Percentiles rank a stretch among this genome's conserved stretches.
Conservation (phyloP, 2,113 vertebrate species). For the Propithecus coquereli region DNA sequence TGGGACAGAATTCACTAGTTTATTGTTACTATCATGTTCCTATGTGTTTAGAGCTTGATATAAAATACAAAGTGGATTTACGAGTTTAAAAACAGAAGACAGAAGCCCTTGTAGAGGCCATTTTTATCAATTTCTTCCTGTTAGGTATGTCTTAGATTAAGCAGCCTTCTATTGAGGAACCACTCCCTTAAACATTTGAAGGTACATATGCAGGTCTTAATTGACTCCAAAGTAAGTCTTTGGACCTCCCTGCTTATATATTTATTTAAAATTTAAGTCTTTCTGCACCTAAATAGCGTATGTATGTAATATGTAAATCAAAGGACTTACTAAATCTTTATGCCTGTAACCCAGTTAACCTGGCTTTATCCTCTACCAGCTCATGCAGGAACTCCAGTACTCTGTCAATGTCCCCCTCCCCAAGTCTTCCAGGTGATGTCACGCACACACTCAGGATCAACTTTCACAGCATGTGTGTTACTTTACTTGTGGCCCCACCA, state of each 20-base stretch:
- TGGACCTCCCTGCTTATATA: slow-evolving; percentile 47
- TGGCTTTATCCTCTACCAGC: not conserved
- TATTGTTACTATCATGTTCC: not conserved
- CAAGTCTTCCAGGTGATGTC: not conserved
- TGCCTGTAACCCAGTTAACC: slow-evolving; percentile 8
- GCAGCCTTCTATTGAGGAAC: not conserved
- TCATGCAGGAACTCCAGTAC: not conserved
- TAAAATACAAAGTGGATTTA: not conserved
- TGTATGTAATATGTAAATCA: slow-evolving; percentile 34
- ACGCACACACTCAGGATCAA: not conserved
- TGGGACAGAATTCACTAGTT: not conserved
- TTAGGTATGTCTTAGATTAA: not conserved
- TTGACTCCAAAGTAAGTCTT: slow-evolving; percentile 58
- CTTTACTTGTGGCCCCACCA: not conserved
- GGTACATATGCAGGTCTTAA: slow-evolving; percentile 32
- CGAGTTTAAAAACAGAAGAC: not conserved
- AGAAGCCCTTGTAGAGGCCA: not conserved
- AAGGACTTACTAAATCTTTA: slow-evolving; percentile 18
- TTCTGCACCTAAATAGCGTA: slow-evolving; percentile 25
- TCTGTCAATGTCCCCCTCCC: not conserved
- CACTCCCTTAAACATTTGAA: not conserved
- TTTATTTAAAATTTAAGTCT: slow-evolving; percentile 50
- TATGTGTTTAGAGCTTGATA: not conserved
- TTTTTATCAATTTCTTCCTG: not conserved
- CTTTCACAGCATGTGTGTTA: not conserved